Evolutionary conservation across 2,888 invertebrate genomes (phyloP).

Genomic region (Drosophila conformis): DNA sequence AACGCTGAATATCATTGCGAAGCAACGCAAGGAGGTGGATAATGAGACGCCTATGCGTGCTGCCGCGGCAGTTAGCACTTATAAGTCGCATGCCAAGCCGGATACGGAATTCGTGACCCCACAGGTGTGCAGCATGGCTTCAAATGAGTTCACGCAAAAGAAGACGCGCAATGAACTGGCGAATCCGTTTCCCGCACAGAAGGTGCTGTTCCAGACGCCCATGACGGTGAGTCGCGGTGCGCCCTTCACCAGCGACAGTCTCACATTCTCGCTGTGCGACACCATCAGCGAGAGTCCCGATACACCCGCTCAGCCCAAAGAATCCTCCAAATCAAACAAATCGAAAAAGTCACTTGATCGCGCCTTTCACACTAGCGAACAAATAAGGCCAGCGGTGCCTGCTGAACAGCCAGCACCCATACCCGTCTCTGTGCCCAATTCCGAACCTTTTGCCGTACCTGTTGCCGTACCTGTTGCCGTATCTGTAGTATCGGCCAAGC

Average conservation of each 20-base stretch:
- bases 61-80: not conserved
- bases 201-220: conserved; percentile 84
- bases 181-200: conserved; percentile 83
- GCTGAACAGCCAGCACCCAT: not conserved
- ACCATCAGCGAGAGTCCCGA: conserved; percentile 79
- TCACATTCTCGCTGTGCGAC: conserved; percentile 82
- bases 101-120: conserved; percentile 82
- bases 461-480: not conserved
- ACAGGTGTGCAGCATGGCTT: conserved; percentile 75
- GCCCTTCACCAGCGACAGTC: conserved; percentile 78
- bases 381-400: conserved; percentile 3
- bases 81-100: conserved; percentile 28
- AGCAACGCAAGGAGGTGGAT: conserved; percentile 48
- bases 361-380: conserved; percentile 61
- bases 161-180: conserved; percentile 59
- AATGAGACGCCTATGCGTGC: conserved; percentile 71
- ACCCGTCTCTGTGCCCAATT: not conserved
- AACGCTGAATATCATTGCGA: conserved; percentile 38
- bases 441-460: not conserved
- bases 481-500: conserved; percentile 9
- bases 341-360: conserved; percentile 75
- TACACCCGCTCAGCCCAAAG: conserved; percentile 49
- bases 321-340: conserved; percentile 33
- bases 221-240: conserved; percentile 81
- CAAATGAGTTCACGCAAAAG: conserved; percentile 62